phyloP scores from a whole-genome alignment of 2,888 invertebrate genomes.

The Ernsta delagoae region DNA sequence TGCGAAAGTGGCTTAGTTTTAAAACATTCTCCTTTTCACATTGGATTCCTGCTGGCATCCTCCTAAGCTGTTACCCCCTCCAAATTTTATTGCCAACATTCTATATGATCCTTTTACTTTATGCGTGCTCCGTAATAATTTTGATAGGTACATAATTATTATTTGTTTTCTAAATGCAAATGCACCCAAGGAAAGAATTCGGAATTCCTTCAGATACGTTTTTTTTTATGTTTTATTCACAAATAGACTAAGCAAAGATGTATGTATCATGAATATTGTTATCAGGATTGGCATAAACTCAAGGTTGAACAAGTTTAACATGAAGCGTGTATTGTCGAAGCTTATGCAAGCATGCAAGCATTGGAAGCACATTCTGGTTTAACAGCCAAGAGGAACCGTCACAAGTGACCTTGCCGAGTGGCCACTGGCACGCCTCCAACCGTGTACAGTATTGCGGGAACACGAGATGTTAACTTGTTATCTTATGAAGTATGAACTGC shows the following conservation, averaged over 20 bases:
- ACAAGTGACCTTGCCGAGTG: not conserved
- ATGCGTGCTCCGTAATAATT: too few relatives aligned
- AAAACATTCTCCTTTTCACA: slow-evolving; percentile 3
- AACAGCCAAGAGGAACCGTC: not conserved
- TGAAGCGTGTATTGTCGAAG: not conserved
- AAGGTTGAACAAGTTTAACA: not conserved
- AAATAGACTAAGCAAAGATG: not conserved
- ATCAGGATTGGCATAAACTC: not conserved
- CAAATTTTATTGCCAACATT: not conserved
- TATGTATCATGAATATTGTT: not conserved
- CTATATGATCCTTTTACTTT: too few relatives aligned
- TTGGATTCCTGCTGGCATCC: not conserved
- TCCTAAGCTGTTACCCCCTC: too few relatives aligned
- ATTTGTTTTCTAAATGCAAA: too few relatives aligned
- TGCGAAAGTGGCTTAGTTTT: slow-evolving; percentile 9
- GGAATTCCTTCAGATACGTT: too few relatives aligned
- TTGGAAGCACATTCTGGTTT: not conserved
- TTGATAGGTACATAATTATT: too few relatives aligned
- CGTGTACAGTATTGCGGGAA: not conserved
- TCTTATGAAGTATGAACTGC: not conserved
- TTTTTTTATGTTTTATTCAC: too few relatives aligned
- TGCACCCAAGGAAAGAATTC: too few relatives aligned
- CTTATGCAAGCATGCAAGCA: slow-evolving; percentile 7
- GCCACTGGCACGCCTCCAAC: not conserved
- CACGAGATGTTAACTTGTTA: not conserved